phyloP scores from a whole-genome alignment of 1,140 invertebrate genomes.

The Brachionus paranguensis region DNA sequence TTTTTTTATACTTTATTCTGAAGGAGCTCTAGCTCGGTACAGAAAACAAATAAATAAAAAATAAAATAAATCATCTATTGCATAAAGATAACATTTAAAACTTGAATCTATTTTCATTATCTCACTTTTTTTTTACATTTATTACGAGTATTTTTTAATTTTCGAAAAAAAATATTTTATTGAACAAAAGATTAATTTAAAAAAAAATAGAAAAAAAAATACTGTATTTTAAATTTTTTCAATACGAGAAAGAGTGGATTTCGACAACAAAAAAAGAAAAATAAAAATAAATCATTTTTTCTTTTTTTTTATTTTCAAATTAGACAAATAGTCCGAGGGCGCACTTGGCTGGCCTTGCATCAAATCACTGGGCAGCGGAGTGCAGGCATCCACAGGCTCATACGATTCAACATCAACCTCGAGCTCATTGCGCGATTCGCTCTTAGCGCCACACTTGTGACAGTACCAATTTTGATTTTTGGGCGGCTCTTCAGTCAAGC shows the following conservation, averaged over 20 bases:
- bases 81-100: no score
- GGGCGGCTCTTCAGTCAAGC: conserved; percentile 11
- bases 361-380: neutral
- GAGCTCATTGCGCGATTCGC: neutral
- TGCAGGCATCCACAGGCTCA: neutral
- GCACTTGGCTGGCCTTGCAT: neutral
- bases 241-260: neutral
- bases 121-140: no score
- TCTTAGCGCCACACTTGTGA: conserved; percentile 3
- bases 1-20: no score
- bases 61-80: no score
- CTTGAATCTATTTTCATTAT: no score
- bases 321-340: neutral
- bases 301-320: conserved; percentile 31
- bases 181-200: neutral
- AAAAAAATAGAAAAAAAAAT: neutral
- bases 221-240: neutral
- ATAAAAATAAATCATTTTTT: neutral
- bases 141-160: no score
- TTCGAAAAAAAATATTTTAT: neutral
- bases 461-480: conserved; percentile 40
- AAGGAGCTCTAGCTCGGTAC: no score
- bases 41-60: no score
- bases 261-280: neutral
- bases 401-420: conserved; percentile 5